Evolutionary conservation across 92 coral and sea anemone genomes (phyloP), one percentile per base, ranked within the genome.

Genomic region (Zoanthus gigantus): DNA sequence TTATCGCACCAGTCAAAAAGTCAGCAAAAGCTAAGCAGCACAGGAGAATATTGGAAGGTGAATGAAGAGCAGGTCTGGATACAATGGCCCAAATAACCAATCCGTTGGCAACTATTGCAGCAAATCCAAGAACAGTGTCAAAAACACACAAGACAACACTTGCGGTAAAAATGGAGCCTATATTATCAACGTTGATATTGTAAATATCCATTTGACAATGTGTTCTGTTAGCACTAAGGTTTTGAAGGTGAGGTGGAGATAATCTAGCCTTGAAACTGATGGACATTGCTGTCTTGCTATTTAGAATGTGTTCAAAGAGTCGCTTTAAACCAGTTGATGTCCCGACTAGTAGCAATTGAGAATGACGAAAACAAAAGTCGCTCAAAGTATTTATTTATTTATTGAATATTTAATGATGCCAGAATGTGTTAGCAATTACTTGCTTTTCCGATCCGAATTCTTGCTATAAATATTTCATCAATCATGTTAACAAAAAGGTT

Each of bases 21-120:
- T 91, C 93, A 3, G 93, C 77, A 18, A 77, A 45, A 57, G 90
- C 90, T 9, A 91, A 82, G 9, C 86, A 84, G 61, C 93, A 87
- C 14, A 91, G 84, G 17, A 91, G 85, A 61, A 76, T 42, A 73
- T 91, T 91, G 8, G 91, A 71, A 16, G 93, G 93, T 7, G 87
- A 17, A 11, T 83, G 93, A 30, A 91, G 93, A 16, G 56, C 5
- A 44, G 86, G 61, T 28, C 30, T 78, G 17, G 85, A 87, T 15
- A 68, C 9, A 74, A 91, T 48, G 0, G 88, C 81, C 5, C 75
- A 23, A 10, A 91, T 68, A 8, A 91, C 37, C 3, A 91, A 11
- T 7, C 91, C 90, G 72, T 91, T 91, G 29, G 75, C 67, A 9
- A 9, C 23, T 5, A 81, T n/a, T 4, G 75, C 76, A 2, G 32